These are phyloP conservation scores for Bergia puertoricense DNA, from an alignment of 92 coral and sea anemone species.

Conservation along the genomic window DNA sequence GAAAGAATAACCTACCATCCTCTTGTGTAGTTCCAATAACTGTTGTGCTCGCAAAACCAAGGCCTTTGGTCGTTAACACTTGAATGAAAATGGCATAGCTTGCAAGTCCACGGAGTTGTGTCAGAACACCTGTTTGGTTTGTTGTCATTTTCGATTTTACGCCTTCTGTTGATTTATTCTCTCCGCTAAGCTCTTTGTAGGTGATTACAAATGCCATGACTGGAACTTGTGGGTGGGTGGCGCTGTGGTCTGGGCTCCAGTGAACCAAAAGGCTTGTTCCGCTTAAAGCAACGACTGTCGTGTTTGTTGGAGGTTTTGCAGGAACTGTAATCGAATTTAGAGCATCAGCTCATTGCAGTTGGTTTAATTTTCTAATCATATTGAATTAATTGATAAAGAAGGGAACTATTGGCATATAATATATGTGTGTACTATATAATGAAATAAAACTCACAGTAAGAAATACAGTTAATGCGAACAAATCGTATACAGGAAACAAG, in stretches of 20 bases:
- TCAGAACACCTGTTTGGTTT: neutral
- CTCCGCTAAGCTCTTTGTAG: neutral
- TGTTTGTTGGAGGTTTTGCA: slow-evolving; percentile 8
- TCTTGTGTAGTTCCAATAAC: slow-evolving; percentile 4
- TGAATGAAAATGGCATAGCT: slow-evolving; percentile 25
- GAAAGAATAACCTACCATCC: slow-evolving; percentile 9
- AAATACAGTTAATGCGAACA: too few relatives aligned
- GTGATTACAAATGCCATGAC: slow-evolving; percentile 14
- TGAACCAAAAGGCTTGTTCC: neutral
- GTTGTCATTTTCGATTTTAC: slow-evolving; percentile 5
- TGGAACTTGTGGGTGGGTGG: neutral
- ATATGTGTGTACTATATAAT: too few relatives aligned
- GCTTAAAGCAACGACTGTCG: neutral
- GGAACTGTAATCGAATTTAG: slow-evolving; percentile 13
- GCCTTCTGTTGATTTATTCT: neutral
- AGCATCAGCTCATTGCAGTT: neutral
- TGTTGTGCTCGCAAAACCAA: neutral
- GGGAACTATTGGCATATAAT: too few relatives aligned
- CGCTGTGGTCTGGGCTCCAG: neutral
- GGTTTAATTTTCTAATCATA: neutral
- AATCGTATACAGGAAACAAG: too few relatives aligned
- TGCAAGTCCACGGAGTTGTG: slow-evolving; percentile 22
- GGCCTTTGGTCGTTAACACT: slow-evolving; percentile 24
- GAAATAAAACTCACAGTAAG: too few relatives aligned
- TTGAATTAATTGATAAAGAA: neutral